Percentiles rank a stretch among this genome's conserved stretches.
phyloP scores from a whole-genome alignment of 2,113 vertebrate genomes.

The Eolophus roseicapilla region DNA sequence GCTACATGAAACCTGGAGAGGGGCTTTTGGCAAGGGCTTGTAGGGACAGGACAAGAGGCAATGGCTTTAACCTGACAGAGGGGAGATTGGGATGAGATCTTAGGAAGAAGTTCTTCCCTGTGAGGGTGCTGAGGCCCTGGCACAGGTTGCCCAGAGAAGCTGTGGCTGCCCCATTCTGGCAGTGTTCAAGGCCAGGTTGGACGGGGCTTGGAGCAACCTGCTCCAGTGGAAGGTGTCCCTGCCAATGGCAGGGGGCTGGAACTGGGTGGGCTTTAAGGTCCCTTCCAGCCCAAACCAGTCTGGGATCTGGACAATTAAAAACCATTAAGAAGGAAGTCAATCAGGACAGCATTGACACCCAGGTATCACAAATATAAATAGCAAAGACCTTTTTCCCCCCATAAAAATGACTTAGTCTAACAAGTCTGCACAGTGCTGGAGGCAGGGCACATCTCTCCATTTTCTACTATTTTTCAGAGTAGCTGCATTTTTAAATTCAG shows the following conservation, averaged over 20 bases:
- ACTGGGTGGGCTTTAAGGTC: neutral
- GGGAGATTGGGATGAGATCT: no score
- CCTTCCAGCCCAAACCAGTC: neutral
- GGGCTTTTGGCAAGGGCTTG: no score
- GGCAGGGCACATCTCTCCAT: neutral
- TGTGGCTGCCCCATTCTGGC: no score
- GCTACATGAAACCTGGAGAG: no score
- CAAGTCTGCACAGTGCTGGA: fast-evolving
- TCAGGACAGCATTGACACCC: neutral
- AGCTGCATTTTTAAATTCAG: neutral
- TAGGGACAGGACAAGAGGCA: no score
- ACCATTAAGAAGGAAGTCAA: neutral
- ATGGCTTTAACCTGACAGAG: no score
- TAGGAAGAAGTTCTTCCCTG: no score
- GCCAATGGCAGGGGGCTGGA: no score
- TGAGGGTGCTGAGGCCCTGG: no score
- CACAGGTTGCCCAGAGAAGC: no score
- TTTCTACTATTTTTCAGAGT: neutral
- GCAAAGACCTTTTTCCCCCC: neutral
- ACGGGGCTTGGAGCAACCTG: no score
- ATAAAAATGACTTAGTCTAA: neutral
- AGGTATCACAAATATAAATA: neutral
- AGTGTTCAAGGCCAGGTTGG: neutral
- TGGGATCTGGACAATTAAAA: neutral
- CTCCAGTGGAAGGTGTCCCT: neutral